These are phyloP conservation scores for Diorhabda elongata DNA, from an alignment of 1,140 invertebrate species.

Conservation along the genomic window DNA sequence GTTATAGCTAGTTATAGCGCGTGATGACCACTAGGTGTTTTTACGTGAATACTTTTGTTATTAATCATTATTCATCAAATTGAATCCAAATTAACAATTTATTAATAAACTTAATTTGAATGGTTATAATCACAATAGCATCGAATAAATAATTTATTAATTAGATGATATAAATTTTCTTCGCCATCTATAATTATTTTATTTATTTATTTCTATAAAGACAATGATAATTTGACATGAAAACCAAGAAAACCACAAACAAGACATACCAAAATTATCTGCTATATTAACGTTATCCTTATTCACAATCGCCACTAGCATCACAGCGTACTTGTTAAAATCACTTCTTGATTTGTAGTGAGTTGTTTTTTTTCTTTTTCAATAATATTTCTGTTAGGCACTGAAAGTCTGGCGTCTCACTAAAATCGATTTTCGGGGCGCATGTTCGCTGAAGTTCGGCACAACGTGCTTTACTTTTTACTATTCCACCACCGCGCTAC, in stretches of 20 bases:
- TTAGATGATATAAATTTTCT: not conserved
- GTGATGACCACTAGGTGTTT: too few species aligned
- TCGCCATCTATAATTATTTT: not conserved
- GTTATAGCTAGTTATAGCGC: too few species aligned
- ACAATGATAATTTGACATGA: not conserved
- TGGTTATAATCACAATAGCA: too few species aligned
- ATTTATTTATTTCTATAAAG: not conserved
- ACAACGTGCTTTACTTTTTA: constrained; percentile 10
- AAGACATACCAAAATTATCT: constrained; percentile 2
- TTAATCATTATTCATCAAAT: too few species aligned
- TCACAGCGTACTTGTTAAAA: not conserved
- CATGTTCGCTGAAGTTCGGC: constrained; percentile 10
- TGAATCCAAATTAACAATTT: too few species aligned
- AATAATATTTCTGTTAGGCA: constrained; percentile 19
- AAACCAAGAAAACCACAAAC: not conserved
- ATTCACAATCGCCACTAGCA: not conserved
- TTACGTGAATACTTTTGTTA: too few species aligned
- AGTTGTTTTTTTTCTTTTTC: not conserved
- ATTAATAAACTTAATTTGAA: too few species aligned
- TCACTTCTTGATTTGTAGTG: constrained; percentile 1
- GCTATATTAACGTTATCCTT: not conserved
- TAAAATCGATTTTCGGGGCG: constrained; percentile 18
- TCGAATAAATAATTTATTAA: too few species aligned
- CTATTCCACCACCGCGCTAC: constrained; percentile 9
- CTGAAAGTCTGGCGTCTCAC: constrained; percentile 17